Percentiles rank a stretch among this genome's conserved stretches.
Conservation (phyloP, 1,140 invertebrate genomes). For the Drosophila ercepeae region DNA sequence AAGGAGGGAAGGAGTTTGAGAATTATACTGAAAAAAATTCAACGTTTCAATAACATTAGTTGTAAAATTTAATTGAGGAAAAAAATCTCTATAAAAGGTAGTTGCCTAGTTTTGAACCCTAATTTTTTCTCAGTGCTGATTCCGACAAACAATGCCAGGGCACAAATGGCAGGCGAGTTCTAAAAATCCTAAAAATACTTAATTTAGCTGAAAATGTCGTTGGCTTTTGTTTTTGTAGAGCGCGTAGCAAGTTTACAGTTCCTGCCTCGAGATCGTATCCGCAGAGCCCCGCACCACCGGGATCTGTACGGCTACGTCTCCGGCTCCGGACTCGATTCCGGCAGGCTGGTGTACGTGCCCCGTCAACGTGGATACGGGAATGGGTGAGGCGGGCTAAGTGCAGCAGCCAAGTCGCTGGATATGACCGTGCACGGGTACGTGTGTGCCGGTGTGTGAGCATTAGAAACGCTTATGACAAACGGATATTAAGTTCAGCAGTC, state of each 20-base stretch:
- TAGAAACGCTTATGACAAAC: constrained; percentile 82
- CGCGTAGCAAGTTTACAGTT: constrained; percentile 57
- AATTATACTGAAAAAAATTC: no score
- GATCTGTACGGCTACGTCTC: background rate
- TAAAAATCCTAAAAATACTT: constrained; percentile 80
- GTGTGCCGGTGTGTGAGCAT: constrained; percentile 60
- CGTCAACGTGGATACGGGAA: constrained; percentile 26
- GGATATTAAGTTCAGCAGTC: constrained; percentile 82
- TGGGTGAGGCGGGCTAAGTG: constrained; percentile 20
- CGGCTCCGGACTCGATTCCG: constrained; percentile 7
- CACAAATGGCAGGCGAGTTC: constrained; percentile 63
- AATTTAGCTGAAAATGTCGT: constrained; percentile 80
- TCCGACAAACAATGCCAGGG: background rate
- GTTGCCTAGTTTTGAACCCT: background rate
- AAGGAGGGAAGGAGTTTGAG: background rate
- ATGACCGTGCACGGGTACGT: constrained; percentile 9
- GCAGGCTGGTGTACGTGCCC: constrained; percentile 62
- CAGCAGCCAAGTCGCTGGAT: constrained; percentile 14
- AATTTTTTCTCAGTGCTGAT: background rate
- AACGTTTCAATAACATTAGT: no score
- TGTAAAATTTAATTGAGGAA: no score
- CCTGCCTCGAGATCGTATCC: constrained; percentile 34
- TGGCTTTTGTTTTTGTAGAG: constrained; percentile 68
- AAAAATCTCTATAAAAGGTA: no score
- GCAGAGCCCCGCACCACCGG: background rate